These are phyloP conservation scores for Danionella dracula DNA, from an alignment of 2,797 vertebrate genomes.

Conservation along the genomic window DNA sequence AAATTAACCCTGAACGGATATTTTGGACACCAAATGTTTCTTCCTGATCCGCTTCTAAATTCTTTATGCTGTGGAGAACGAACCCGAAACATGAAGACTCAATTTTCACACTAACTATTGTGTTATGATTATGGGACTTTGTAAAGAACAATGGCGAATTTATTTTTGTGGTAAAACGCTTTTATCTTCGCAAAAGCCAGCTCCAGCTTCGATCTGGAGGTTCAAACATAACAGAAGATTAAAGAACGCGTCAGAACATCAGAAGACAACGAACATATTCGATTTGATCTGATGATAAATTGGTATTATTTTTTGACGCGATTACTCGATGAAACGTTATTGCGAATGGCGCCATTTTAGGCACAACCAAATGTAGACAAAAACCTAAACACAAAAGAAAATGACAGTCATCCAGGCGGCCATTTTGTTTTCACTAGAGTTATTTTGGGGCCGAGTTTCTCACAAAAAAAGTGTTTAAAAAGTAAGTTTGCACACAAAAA, in stretches of 20 bases:
- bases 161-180: too few relatives aligned
- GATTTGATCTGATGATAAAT: background rate
- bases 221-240: too few relatives aligned
- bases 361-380: slow-evolving; percentile 27
- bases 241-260: too few relatives aligned
- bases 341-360: slow-evolving; percentile 77
- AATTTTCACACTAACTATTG: too few relatives aligned
- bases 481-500: too few relatives aligned
- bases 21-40: slow-evolving; percentile 1
- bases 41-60: background rate
- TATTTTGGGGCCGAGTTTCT: slow-evolving; percentile 1
- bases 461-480: too few relatives aligned
- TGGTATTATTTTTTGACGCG: background rate
- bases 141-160: too few relatives aligned
- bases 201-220: too few relatives aligned
- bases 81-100: background rate
- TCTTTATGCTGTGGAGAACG: background rate
- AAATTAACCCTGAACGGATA: slow-evolving; percentile 19
- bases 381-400: slow-evolving; percentile 37
- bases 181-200: too few relatives aligned
- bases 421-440: slow-evolving; percentile 39
- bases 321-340: background rate
- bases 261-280: too few relatives aligned
- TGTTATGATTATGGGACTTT: too few relatives aligned
- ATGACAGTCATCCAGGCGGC: slow-evolving; percentile 20